Percentiles rank a stretch among this genome's conserved stretches.
Evolutionary conservation across 2,888 invertebrate genomes (phyloP).

Genomic region (Nemoura dubitans): DNA sequence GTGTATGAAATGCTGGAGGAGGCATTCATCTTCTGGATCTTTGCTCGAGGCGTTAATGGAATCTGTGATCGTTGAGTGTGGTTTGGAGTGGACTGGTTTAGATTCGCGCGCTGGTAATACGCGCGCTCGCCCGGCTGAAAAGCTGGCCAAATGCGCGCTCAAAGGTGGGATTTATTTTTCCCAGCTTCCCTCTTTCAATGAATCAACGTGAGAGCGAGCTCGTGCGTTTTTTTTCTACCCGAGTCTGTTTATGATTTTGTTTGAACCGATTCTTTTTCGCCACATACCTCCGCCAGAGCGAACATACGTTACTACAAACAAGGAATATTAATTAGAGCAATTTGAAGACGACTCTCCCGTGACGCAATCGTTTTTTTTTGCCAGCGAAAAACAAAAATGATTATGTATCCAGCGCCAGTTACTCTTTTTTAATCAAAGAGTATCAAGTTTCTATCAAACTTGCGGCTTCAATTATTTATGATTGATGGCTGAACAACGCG

Average conservation of each 20-base stretch:
- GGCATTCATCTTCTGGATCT: not conserved
- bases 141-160: not conserved
- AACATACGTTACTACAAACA: not conserved
- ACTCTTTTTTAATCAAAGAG: slow-evolving; percentile 3
- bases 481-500: not conserved
- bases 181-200: not conserved
- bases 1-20: not conserved
- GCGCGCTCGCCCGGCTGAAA: not conserved
- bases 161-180: not conserved
- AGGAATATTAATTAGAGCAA: slow-evolving; percentile 12
- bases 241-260: not conserved
- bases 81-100: not conserved
- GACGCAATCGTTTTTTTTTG: not conserved
- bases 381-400: not conserved
- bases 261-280: not conserved
- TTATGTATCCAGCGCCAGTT: not conserved
- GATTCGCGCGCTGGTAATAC: not conserved
- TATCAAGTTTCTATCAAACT: slow-evolving; percentile 7
- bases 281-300: not conserved
- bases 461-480: slow-evolving; percentile 4
- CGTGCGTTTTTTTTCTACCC: not conserved
- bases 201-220: not conserved
- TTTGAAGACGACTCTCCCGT: not conserved
- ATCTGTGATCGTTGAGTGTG: not conserved
- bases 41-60: not conserved